Conservation (phyloP, 2,888 invertebrate genomes). For the Ptilodon capucinus region DNA sequence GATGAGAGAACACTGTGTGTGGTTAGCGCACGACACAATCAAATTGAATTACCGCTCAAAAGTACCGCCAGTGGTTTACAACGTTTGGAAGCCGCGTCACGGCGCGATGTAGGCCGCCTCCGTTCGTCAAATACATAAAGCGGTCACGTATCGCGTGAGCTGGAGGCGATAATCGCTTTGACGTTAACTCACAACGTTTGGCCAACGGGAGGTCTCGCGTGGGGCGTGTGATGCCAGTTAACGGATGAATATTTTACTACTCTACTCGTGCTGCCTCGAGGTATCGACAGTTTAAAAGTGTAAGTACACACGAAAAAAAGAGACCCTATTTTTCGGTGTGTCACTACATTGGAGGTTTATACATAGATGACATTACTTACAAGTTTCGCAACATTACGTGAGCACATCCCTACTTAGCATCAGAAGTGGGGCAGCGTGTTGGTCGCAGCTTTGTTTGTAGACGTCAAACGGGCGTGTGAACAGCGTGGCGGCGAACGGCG, state of each 20-base stretch:
- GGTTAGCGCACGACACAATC: background rate
- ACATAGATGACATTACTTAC: background rate
- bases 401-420: background rate
- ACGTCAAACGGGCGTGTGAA: slow-evolving; percentile 1
- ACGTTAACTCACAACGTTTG: background rate
- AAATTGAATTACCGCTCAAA: background rate
- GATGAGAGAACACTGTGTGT: background rate
- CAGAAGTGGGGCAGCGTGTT: background rate
- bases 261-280: background rate
- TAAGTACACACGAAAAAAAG: too few relatives aligned
- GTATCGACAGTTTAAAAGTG: too few relatives aligned
- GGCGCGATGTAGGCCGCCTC: background rate
- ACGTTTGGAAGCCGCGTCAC: background rate
- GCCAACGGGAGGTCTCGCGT: background rate
- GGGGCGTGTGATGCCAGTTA: background rate
- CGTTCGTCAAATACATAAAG: background rate
- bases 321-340: too few relatives aligned
- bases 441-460: background rate
- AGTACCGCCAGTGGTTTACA: background rate
- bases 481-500: background rate
- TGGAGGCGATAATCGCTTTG: background rate
- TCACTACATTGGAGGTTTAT: background rate
- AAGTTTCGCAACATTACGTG: background rate
- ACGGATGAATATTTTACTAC: background rate
- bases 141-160: background rate